These are phyloP conservation scores for Dissostichus mawsoni DNA, from an alignment of 2,113 vertebrate genomes.

Conservation along the genomic window DNA sequence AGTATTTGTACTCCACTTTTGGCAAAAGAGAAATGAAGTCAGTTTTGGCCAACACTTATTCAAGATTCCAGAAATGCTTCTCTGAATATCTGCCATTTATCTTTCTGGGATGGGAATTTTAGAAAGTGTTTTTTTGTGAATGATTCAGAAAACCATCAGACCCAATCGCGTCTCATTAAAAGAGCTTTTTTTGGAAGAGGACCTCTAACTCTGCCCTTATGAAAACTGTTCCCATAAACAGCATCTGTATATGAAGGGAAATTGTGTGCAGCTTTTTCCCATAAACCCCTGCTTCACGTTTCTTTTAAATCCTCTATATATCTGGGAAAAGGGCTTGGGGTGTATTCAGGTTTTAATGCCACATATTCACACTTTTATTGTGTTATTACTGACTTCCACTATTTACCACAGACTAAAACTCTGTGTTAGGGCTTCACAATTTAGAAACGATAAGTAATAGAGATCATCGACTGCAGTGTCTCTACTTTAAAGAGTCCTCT, in stretches of 20 bases:
- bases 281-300: neutral
- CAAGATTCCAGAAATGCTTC: conserved; percentile 68
- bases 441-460: too few relatives aligned
- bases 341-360: too few relatives aligned
- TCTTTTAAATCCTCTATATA: neutral
- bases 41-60: conserved; percentile 59
- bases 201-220: conserved; percentile 14
- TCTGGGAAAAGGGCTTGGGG: neutral
- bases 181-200: neutral
- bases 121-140: conserved; percentile 32
- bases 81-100: conserved; percentile 71
- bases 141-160: conserved; percentile 27
- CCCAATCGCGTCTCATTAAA: conserved; percentile 41
- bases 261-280: conserved; percentile 10
- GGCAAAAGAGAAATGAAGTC: conserved; percentile 54
- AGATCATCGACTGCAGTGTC: too few relatives aligned
- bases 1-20: too few relatives aligned
- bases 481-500: too few relatives aligned
- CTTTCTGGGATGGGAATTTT: conserved; percentile 68
- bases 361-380: too few relatives aligned
- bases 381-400: too few relatives aligned
- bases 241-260: conserved; percentile 4
- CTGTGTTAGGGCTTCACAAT: too few relatives aligned
- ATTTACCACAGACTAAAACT: too few relatives aligned
- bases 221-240: conserved; percentile 29